Evolutionary conservation across 92 coral and sea anemone genomes (phyloP).

Genomic region (Porites cylindrica): DNA sequence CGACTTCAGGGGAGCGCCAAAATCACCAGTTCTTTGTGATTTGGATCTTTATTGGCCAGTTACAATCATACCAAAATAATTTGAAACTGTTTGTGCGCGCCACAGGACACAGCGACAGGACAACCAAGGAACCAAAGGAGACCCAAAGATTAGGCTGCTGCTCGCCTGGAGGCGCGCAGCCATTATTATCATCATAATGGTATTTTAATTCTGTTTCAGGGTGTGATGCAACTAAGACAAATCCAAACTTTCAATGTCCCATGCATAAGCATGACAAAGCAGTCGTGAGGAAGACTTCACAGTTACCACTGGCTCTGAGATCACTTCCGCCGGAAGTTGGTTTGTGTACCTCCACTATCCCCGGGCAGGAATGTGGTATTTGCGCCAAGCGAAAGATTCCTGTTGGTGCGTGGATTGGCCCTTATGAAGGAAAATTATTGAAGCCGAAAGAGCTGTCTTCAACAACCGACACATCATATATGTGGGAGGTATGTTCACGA

Average conservation of each 20-base stretch:
- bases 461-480: slow-evolving; percentile 79
- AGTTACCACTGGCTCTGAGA: slow-evolving; percentile 33
- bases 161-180: too few relatives aligned
- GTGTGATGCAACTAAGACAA: slow-evolving; percentile 21
- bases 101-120: too few relatives aligned
- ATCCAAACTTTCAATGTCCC: slow-evolving; percentile 26
- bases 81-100: too few relatives aligned
- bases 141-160: too few relatives aligned
- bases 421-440: slow-evolving; percentile 90
- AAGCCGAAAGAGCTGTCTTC: slow-evolving; percentile 74
- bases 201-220: slow-evolving; percentile 9
- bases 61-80: too few relatives aligned
- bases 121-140: too few relatives aligned
- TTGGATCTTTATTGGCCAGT: too few relatives aligned
- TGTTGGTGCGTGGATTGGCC: slow-evolving; percentile 97
- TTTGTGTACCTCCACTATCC: slow-evolving; percentile 87
- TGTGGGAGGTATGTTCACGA: slow-evolving; percentile 91
- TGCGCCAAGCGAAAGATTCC: slow-evolving; percentile 87
- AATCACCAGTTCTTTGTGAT: too few relatives aligned
- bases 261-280: slow-evolving; percentile 2
- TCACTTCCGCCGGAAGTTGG: slow-evolving; percentile 95
- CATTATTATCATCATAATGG: too few relatives aligned
- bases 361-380: slow-evolving; percentile 88
- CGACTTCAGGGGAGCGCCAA: too few relatives aligned
- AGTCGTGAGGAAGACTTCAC: background rate